Base-by-base conservation (phyloP, 2,888 invertebrate species). In the Blastobasis lacticolella region DNA sequence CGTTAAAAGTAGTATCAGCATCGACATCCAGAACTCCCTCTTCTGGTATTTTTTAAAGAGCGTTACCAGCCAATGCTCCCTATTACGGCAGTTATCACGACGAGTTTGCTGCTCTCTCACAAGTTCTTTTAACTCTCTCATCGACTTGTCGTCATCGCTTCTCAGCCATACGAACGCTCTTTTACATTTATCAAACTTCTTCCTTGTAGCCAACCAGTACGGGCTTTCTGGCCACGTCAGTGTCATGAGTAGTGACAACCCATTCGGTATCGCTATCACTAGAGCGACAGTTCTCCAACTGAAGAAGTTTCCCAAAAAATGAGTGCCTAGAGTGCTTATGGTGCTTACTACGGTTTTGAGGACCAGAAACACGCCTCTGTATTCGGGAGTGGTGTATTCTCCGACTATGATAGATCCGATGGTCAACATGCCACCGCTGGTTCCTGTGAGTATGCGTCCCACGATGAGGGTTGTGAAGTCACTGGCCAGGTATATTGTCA, bases 371-470 rank as follows among this genome's bases (percentile, higher is more conserved):
- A 75, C 67, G 2, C 77, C 77, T 48, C 78, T 58, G 52, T 70
- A 57, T 41, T 61, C 58, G 4, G 78, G 78, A 40, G 69, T 69
- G 0, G 71, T 62, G 55, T 71, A 78, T 57, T 79, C 78, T 42
- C 77, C 78, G 0, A 79, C 71, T 0, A 75, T 66, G 5, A 78
- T 63, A 4, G 75, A 72, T 51, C 74, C 75, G 42, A 78, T 47
- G 4, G 66, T 67, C 0, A 85, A 78, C 0, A 84, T 69, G 38
- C 90, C 68, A 2, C 91, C 91, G 10, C 77, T 74, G 41, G 81
- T 73, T 47, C 89, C 89, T 49, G 68, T 63, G 0, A 78, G 59
- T 10, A 70, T 53, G 48, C 76, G 64, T 1, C 68, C 75, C 7
- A 56, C 49, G 44, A 75, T 57, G 4, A 75, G 57, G 44, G 69